These are phyloP conservation scores for Triplophysa dalaica DNA, from an alignment of 2,113 vertebrate genomes.

Conservation along the genomic window DNA sequence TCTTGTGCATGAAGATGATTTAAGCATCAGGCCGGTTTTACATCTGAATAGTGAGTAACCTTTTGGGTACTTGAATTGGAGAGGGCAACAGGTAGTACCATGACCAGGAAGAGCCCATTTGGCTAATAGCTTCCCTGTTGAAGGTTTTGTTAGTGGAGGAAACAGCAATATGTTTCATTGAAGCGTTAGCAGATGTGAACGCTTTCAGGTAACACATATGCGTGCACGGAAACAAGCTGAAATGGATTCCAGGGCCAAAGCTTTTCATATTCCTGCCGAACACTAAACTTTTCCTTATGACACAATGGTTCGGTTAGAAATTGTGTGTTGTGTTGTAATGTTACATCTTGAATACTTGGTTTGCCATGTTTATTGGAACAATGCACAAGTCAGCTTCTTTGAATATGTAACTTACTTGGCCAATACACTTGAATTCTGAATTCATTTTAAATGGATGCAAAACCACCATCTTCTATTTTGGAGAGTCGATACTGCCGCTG, in stretches of 20 bases:
- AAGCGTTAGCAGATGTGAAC: constrained; percentile 87
- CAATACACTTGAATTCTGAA: too few species aligned
- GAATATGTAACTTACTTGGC: too few species aligned
- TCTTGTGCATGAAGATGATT: background rate
- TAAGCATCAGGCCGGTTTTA: background rate
- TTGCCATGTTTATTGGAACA: too few species aligned
- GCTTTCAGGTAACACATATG: constrained; percentile 35
- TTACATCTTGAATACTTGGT: too few species aligned
- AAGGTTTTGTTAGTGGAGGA: constrained; percentile 74
- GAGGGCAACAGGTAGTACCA: constrained; percentile 42
- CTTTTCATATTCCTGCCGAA: constrained; percentile 15
- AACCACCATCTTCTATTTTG: background rate
- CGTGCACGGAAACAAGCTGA: constrained; percentile 43
- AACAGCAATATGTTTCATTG: constrained; percentile 73
- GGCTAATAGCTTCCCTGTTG: constrained; percentile 82
- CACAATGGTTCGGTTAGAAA: constrained; percentile 43
- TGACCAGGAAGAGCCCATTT: constrained; percentile 79
- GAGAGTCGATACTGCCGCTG: background rate
- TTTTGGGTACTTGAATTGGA: constrained; percentile 8
- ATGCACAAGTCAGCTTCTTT: too few species aligned
- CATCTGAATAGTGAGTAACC: constrained; percentile 32
- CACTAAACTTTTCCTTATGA: constrained; percentile 33
- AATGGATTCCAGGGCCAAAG: constrained; percentile 47
- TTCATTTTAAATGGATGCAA: too few species aligned
- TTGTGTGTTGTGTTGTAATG: too few species aligned